A percentile compares a stretch with the other conserved stretches of the same genome.
Evolutionary conservation across 2,888 invertebrate genomes (phyloP).

Genomic region (Cotesia congregata): DNA sequence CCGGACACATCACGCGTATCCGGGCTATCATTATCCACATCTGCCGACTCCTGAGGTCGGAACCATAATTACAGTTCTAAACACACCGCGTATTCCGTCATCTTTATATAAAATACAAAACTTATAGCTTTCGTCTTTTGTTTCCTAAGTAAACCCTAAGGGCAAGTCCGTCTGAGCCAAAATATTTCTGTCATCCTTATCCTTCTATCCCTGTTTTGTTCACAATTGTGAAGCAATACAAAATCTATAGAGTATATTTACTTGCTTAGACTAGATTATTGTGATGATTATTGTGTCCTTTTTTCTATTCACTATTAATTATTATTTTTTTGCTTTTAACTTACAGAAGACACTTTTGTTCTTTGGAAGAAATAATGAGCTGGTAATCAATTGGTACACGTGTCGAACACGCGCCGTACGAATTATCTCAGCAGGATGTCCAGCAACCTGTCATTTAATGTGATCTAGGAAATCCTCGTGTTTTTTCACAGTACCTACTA

Average conservation of each 20-base stretch:
- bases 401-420: constrained; percentile 41
- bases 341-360: constrained; percentile 5
- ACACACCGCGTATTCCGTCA: constrained; percentile 57
- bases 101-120: constrained; percentile 52
- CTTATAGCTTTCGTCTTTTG: constrained; percentile 49
- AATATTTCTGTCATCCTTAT: constrained; percentile 33
- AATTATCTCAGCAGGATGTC: constrained; percentile 28
- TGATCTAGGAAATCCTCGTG: constrained; percentile 10
- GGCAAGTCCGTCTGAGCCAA: constrained; percentile 27
- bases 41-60: constrained; percentile 57
- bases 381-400: constrained; percentile 34
- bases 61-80: constrained; percentile 52
- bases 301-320: too few relatives aligned
- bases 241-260: too few relatives aligned
- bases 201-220: constrained; percentile 5
- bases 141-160: constrained; percentile 50
- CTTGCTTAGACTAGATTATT: too few relatives aligned
- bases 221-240: too few relatives aligned
- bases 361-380: background rate
- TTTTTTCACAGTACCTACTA: background rate
- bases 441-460: background rate
- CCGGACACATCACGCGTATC: constrained; percentile 61
- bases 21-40: constrained; percentile 66
- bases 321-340: background rate
- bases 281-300: too few relatives aligned